Evolutionary conservation across 2,113 vertebrate genomes (phyloP), one percentile per base, ranked within the genome.

Genomic region (Leiothrix lutea): DNA sequence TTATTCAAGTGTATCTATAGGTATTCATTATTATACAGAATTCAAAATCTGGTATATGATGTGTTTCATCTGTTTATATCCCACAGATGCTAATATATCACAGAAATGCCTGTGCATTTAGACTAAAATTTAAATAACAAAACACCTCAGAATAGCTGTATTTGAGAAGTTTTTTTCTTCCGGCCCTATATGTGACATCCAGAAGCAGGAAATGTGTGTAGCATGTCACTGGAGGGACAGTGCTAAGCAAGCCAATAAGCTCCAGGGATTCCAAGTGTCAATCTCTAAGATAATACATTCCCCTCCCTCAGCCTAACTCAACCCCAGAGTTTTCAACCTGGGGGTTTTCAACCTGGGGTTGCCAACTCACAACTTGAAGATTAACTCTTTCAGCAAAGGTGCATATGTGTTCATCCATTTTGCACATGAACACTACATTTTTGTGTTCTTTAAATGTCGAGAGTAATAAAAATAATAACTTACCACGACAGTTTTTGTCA

Each of bases 401-500:
- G 6, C 7, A 2, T 5, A 7, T 20, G 8, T 64, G 16, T 21
- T 28, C 18, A 51, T 35, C 24, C 54, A 33, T 58, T 75, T 51
- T 45, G 10, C 9, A 17, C 3, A 23, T 0, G 11, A 56, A 67
- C 6, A 36, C 38, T 9, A 13, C 9, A 51, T 19, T 80, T 84
- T 70, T 29, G 5, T 24, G 24, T 16, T 48, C 56, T 29, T 60
- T 62, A 33, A 5, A n/a, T 21, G n/a, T 5, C 10, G 8, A 70
- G 4, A 62, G 16, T 7, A 74, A 35, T 31, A 58, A 10, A 22
- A 40, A 4, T 2, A 50, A 92, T 95, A 47, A 90, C 98, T 97
- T 95, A 99, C 99, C 98, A 10, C 3, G 97, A 93, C 99, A 99
- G 84, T 98, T 98, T 89, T 99, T 99, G 21, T 95, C 95, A 0